Conservation (phyloP, 2,888 invertebrate genomes). For the Diploptera punctata region DNA sequence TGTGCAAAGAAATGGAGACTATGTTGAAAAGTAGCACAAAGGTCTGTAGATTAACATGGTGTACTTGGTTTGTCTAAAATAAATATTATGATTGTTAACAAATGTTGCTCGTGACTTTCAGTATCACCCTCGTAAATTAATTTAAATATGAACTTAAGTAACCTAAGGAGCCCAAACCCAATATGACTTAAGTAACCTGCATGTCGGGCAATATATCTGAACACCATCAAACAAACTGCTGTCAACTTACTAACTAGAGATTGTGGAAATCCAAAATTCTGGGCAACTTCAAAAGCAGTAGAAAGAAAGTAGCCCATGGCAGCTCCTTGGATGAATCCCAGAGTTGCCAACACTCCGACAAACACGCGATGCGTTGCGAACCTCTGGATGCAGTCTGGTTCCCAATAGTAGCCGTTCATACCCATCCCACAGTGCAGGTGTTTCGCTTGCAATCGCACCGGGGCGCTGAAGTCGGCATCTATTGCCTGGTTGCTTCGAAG, state of each 20-base stretch:
- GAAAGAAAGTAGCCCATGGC: slow-evolving; percentile 59
- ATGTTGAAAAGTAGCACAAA: too few relatives aligned
- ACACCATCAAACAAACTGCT: too few relatives aligned
- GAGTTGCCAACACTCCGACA: slow-evolving; percentile 53
- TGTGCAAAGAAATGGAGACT: too few relatives aligned
- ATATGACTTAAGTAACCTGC: too few relatives aligned
- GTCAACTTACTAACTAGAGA: slow-evolving; percentile 47
- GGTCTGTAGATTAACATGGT: too few relatives aligned
- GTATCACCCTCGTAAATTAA: too few relatives aligned
- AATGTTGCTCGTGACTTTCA: too few relatives aligned
- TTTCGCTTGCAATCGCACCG: slow-evolving; percentile 41
- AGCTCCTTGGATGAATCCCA: slow-evolving; percentile 57
- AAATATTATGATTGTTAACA: too few relatives aligned
- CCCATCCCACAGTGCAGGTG: slow-evolving; percentile 14
- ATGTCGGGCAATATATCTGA: too few relatives aligned
- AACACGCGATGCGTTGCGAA: slow-evolving; percentile 58
- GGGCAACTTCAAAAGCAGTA: slow-evolving; percentile 59
- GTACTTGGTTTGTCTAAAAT: too few relatives aligned
- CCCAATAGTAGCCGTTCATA: slow-evolving; percentile 51
- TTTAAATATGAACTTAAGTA: too few relatives aligned
- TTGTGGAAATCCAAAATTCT: slow-evolving; percentile 56
- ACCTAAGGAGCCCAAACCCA: too few relatives aligned
- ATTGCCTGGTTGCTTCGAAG: not conserved
- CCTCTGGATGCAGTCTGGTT: slow-evolving; percentile 55
- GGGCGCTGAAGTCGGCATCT: slow-evolving; percentile 18